Evolutionary conservation across 2,113 vertebrate species (phyloP).

Genomic region (Dolichallabes microphthalmus): DNA sequence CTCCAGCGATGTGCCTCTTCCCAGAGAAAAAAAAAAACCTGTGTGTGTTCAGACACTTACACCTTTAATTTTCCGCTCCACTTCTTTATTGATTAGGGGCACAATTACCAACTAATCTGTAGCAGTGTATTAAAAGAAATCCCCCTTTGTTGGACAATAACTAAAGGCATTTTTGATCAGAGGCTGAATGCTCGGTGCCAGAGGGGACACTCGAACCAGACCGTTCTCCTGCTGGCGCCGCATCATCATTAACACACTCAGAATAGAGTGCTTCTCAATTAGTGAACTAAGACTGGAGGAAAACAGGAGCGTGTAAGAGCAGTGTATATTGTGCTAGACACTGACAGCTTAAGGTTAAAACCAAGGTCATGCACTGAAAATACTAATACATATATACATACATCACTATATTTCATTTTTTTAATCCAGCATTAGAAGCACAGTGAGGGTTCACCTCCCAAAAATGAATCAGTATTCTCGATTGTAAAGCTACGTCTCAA

Average conservation of each 20-base stretch:
- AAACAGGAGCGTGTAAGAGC: not conserved
- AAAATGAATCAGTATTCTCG: not conserved
- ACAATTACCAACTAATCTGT: slow-evolving; percentile 80
- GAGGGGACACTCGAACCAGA: slow-evolving; percentile 65
- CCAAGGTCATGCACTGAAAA: not conserved
- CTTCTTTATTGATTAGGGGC: slow-evolving; percentile 78
- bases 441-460: not conserved
- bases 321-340: slow-evolving; percentile 52
- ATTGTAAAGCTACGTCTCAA: not conserved
- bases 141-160: slow-evolving; percentile 81
- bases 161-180: slow-evolving; percentile 77
- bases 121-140: slow-evolving; percentile 79
- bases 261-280: slow-evolving; percentile 69
- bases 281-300: slow-evolving; percentile 52
- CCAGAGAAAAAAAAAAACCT: slow-evolving; percentile 31
- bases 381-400: not conserved
- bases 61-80: slow-evolving; percentile 79
- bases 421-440: not conserved
- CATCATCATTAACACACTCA: slow-evolving; percentile 76
- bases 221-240: slow-evolving; percentile 51
- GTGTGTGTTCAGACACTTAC: slow-evolving; percentile 41
- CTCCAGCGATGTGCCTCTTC: slow-evolving; percentile 68
- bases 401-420: not conserved
- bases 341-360: not conserved
- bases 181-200: slow-evolving; percentile 73